Evolutionary conservation across 2,888 invertebrate species (phyloP).

Genomic region (Metallyticus violacea): DNA sequence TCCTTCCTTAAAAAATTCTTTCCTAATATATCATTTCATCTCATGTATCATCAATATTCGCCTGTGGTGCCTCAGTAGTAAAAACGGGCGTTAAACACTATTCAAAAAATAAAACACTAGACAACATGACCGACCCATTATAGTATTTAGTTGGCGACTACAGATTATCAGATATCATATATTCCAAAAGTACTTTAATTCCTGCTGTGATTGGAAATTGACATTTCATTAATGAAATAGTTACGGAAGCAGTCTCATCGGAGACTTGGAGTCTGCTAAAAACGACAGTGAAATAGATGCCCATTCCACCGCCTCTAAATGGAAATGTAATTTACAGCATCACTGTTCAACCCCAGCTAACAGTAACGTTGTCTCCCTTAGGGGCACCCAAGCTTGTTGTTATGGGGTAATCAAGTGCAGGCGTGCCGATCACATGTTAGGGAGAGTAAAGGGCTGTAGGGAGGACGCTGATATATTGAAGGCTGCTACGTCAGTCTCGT

Average conservation of each 20-base stretch:
- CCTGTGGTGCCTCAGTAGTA: no score
- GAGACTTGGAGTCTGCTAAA: not conserved
- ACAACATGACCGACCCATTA: no score
- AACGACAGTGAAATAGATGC: no score
- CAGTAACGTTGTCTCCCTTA: not conserved
- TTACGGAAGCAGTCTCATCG: not conserved
- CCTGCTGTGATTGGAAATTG: not conserved
- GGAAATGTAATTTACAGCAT: not conserved
- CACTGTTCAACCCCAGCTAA: no score
- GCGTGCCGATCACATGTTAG: not conserved
- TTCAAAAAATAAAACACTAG: no score
- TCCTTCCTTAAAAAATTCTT: no score
- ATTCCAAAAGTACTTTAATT: no score
- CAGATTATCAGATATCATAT: no score
- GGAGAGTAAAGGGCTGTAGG: not conserved
- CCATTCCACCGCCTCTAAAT: not conserved
- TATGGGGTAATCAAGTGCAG: not conserved
- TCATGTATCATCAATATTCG: no score
- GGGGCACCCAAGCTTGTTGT: not conserved
- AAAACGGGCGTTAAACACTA: no score
- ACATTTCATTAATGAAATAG: not conserved
- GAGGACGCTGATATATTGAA: not conserved
- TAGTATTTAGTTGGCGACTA: no score
- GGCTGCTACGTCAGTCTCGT: not conserved
- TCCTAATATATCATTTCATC: no score